phyloP scores from a whole-genome alignment of 2,113 vertebrate genomes.

The Paedocypris sp. region DNA sequence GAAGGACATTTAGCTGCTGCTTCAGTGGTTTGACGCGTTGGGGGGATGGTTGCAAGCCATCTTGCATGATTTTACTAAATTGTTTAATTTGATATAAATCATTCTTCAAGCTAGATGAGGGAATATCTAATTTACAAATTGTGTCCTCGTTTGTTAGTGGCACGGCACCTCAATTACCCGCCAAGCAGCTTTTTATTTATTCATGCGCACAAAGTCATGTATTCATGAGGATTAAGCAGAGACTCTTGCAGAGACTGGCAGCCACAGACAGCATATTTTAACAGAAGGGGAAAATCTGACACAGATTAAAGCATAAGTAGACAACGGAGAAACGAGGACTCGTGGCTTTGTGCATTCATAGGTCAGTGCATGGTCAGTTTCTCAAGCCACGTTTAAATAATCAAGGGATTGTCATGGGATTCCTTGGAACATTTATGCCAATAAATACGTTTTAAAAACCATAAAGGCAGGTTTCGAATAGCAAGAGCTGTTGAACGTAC shows the following conservation, averaged over 20 bases:
- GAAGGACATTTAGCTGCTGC: not conserved
- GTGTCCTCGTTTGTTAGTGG: conserved; percentile 65
- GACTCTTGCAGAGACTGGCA: conserved; percentile 62
- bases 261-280: conserved; percentile 67
- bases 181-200: conserved; percentile 69
- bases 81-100: conserved; percentile 52
- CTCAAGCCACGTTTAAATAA: conserved; percentile 40
- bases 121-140: conserved; percentile 60
- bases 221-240: conserved; percentile 72
- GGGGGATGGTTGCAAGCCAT: not conserved
- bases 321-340: conserved; percentile 40
- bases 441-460: too few relatives aligned
- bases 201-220: conserved; percentile 69
- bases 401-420: too few relatives aligned
- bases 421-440: too few relatives aligned
- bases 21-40: not conserved
- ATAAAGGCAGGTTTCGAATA: too few relatives aligned
- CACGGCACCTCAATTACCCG: conserved; percentile 65
- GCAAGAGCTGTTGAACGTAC: too few relatives aligned
- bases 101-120: conserved; percentile 35
- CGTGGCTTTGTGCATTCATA: conserved; percentile 47
- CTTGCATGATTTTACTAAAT: conserved; percentile 44
- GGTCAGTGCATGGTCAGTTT: conserved; percentile 55
- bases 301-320: conserved; percentile 50
- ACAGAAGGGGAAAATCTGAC: conserved; percentile 59